phyloP scores from a whole-genome alignment of 1,140 invertebrate genomes.

The Dolichoris vasculosae region DNA sequence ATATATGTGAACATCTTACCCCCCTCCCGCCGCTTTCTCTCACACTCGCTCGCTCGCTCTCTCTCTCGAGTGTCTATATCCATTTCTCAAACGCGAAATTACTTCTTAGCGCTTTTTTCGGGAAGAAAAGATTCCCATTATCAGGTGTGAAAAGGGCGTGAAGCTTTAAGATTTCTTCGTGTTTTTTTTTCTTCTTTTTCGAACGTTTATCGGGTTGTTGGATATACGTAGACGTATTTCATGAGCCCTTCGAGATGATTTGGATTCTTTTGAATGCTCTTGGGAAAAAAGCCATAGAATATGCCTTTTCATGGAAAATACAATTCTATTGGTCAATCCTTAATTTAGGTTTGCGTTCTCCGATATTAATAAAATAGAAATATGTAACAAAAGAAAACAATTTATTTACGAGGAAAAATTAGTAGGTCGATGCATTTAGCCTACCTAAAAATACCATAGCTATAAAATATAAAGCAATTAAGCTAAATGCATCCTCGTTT shows the following conservation, averaged over 20 bases:
- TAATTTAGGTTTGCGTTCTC: background rate
- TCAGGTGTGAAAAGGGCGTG: conserved; percentile 51
- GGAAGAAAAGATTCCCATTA: conserved; percentile 53
- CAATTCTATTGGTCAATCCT: background rate
- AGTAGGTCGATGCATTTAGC: background rate
- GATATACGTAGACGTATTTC: background rate
- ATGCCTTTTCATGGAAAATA: background rate
- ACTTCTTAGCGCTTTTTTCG: conserved; percentile 44
- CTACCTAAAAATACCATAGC: no score
- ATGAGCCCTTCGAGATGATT: conserved; percentile 25
- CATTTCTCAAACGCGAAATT: conserved; percentile 53
- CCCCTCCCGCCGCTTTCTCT: no score
- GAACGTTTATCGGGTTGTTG: conserved; percentile 33
- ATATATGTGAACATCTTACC: conserved; percentile 44
- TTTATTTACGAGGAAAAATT: background rate
- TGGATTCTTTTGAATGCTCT: conserved; percentile 1
- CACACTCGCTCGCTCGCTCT: background rate
- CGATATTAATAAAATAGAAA: background rate
- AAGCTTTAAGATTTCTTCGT: conserved; percentile 35
- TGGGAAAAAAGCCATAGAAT: background rate
- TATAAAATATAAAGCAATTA: no score
- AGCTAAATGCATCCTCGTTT: no score
- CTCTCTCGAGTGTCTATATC: conserved; percentile 18
- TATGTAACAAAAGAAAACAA: background rate
- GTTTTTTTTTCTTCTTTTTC: background rate